These are phyloP conservation scores for Rissa tridactyla DNA, from an alignment of 2,113 vertebrate species.

Conservation along the genomic window DNA sequence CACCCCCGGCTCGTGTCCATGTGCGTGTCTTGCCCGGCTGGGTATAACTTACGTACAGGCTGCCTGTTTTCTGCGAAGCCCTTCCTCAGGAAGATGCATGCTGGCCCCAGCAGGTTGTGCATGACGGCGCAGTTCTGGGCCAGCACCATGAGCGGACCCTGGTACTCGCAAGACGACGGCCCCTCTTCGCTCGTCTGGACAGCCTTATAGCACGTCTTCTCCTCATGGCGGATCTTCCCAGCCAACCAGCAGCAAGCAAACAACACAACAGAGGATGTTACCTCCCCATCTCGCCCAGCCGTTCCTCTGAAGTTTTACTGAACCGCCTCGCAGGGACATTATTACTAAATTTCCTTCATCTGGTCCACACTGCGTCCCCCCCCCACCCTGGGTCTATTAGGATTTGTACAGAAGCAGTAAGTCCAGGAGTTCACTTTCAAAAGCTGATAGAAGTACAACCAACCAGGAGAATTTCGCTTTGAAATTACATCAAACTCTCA, in stretches of 20 bases:
- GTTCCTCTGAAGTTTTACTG: conserved; percentile 30
- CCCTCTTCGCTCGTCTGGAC: conserved; percentile 89
- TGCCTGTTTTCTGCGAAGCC: conserved; percentile 95
- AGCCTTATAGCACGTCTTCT: conserved; percentile 90
- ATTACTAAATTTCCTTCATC: background rate
- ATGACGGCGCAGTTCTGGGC: conserved; percentile 92
- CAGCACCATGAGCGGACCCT: conserved; percentile 87
- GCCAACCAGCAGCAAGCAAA: conserved; percentile 74
- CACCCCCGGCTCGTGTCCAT: background rate
- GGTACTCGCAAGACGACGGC: conserved; percentile 77
- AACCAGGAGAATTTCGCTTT: background rate
- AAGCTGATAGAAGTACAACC: background rate
- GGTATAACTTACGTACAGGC: conserved; percentile 97
- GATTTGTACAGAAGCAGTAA: background rate
- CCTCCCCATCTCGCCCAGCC: conserved; percentile 13
- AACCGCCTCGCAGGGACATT: conserved; percentile 37
- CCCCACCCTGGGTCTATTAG: background rate
- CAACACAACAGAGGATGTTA: conserved; percentile 78
- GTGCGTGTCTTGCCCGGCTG: background rate
- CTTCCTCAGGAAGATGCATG: conserved; percentile 98
- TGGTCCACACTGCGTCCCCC: background rate
- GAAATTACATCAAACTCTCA: conserved; percentile 18
- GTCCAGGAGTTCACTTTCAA: conserved; percentile 19
- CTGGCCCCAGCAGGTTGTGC: conserved; percentile 95
- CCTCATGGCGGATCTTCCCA: conserved; percentile 87